Conservation (phyloP, 1,140 invertebrate species). For the Zaprionus davidi region DNA sequence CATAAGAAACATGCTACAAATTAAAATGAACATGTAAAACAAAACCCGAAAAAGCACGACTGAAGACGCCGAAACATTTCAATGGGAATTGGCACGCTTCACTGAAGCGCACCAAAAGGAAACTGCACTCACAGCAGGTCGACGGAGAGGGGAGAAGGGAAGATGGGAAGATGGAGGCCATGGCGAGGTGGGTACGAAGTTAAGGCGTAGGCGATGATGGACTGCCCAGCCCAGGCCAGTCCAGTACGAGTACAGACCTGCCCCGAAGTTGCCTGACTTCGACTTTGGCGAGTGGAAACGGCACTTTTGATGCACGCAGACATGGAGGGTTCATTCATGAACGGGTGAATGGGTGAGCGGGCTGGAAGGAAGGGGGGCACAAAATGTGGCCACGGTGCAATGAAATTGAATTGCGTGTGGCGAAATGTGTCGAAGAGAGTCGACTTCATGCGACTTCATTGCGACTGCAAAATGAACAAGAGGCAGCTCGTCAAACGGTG, state of each 20-base stretch:
- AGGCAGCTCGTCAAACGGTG: conserved; percentile 29
- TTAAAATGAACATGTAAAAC: conserved; percentile 26
- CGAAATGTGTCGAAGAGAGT: conserved; percentile 32
- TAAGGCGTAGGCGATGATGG: conserved; percentile 68
- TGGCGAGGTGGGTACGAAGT: conserved; percentile 6
- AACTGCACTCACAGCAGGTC: conserved; percentile 11
- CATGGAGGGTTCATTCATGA: conserved; percentile 65
- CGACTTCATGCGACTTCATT: neutral
- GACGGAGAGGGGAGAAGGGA: neutral
- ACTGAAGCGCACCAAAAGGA: conserved; percentile 62
- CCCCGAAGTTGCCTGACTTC: conserved; percentile 37
- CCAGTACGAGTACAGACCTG: conserved; percentile 14
- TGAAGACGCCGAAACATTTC: conserved; percentile 76
- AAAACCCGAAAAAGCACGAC: conserved; percentile 50
- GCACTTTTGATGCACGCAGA: conserved; percentile 60
- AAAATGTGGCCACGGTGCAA: conserved; percentile 60
- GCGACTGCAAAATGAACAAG: conserved; percentile 4
- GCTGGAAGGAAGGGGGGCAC: neutral
- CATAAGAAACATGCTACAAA: conserved; percentile 35
- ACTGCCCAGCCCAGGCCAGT: conserved; percentile 52
- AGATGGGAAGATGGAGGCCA: conserved; percentile 8
- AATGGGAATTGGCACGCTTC: conserved; percentile 80
- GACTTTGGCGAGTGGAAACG: conserved; percentile 46
- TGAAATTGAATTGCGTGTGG: conserved; percentile 70
- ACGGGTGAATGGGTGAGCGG: neutral